Percentiles rank a stretch among this genome's conserved stretches.
These are phyloP conservation scores for Tetragonula carbonaria DNA, from an alignment of 2,888 invertebrate species.

Conservation along the genomic window DNA sequence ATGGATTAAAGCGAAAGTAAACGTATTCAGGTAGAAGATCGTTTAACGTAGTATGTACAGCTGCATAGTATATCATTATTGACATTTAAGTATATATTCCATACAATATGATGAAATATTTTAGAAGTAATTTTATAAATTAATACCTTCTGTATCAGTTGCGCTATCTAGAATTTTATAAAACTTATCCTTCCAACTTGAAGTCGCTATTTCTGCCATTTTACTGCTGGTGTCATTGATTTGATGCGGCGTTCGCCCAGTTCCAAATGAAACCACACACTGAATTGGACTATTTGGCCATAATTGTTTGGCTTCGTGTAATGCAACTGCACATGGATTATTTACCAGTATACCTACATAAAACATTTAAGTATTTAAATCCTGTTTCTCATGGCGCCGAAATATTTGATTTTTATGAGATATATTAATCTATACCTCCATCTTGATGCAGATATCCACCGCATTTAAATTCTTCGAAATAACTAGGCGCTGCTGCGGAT, in stretches of 20 bases:
- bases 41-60: slow-evolving; percentile 90
- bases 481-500: slow-evolving; percentile 96
- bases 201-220: slow-evolving; percentile 81
- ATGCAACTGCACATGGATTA: slow-evolving; percentile 94
- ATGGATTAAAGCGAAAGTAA: slow-evolving; percentile 95
- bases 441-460: slow-evolving; percentile 88
- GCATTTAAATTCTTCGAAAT: slow-evolving; percentile 92
- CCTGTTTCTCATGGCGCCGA: not conserved
- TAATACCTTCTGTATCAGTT: slow-evolving; percentile 92
- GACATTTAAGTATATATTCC: not conserved
- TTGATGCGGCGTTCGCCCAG: slow-evolving; percentile 86
- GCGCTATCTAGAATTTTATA: slow-evolving; percentile 93
- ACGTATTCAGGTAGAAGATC: slow-evolving; percentile 90
- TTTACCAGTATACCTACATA: slow-evolving; percentile 92
- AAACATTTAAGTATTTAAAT: slow-evolving; percentile 75
- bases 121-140: not conserved
- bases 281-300: slow-evolving; percentile 91
- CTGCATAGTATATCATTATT: slow-evolving; percentile 82
- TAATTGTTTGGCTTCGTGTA: slow-evolving; percentile 93
- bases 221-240: slow-evolving; percentile 64
- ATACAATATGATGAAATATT: not conserved
- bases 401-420: not conserved
- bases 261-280: slow-evolving; percentile 94
- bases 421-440: slow-evolving; percentile 84
- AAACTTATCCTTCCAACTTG: slow-evolving; percentile 92